Percentiles rank a stretch among this genome's conserved stretches.
These are phyloP conservation scores for Eudorcas thomsonii DNA, from an alignment of 2,113 vertebrate genomes.

Conservation along the genomic window DNA sequence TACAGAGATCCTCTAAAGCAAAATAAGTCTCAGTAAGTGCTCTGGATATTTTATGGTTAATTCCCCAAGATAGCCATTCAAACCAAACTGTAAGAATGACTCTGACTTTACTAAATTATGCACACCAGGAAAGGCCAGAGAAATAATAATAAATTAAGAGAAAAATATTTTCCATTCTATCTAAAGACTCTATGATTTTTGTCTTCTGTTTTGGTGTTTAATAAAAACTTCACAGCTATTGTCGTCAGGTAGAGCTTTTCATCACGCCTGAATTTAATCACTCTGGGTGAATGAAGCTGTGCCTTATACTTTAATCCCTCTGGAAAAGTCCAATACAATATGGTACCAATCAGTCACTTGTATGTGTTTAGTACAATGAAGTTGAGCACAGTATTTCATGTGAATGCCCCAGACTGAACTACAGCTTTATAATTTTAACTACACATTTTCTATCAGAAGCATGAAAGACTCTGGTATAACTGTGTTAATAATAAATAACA, in stretches of 20 bases:
- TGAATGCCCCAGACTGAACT: not conserved
- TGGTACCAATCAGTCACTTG: not conserved
- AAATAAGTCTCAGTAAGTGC: not conserved
- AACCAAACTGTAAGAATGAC: not conserved
- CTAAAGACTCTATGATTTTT: not conserved
- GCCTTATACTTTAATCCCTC: not conserved
- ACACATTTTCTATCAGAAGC: not conserved
- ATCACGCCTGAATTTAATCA: not conserved
- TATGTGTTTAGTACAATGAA: not conserved
- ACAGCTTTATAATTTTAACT: not conserved
- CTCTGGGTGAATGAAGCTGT: not conserved
- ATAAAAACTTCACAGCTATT: not conserved
- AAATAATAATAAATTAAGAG: not conserved
- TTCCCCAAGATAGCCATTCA: not conserved
- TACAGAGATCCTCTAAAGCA: not conserved
- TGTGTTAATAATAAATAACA: not conserved
- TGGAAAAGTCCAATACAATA: not conserved
- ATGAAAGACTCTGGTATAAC: not conserved
- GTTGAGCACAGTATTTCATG: not conserved
- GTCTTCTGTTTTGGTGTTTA: not conserved
- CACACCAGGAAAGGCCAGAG: not conserved
- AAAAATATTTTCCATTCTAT: not conserved
- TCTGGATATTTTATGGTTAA: not conserved
- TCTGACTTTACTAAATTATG: not conserved
- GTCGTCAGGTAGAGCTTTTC: not conserved